phyloP scores from a whole-genome alignment of 37 sponge, comb jelly and placozoan species.

The Spongilla lacustris region DNA sequence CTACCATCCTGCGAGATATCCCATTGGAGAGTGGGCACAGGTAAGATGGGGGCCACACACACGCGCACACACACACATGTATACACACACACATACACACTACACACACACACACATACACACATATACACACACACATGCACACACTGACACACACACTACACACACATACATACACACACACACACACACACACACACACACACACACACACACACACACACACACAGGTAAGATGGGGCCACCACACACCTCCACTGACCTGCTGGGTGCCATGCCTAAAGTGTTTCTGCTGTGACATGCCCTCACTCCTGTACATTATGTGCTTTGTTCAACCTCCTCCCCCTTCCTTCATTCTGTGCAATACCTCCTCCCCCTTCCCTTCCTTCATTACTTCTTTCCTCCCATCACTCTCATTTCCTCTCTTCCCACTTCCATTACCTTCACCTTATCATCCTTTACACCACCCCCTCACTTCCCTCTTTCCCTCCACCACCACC shows the following conservation, averaged over 20 bases:
- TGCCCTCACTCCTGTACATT: not conserved
- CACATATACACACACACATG: too few relatives aligned
- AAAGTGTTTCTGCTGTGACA: too few relatives aligned
- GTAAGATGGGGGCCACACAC: slow-evolving; percentile 19
- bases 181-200: too few relatives aligned
- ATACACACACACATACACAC: too few relatives aligned
- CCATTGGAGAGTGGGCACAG: slow-evolving; percentile 90
- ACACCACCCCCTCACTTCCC: not conserved
- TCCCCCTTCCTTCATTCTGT: not conserved
- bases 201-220: too few relatives aligned
- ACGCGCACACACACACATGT: too few relatives aligned
- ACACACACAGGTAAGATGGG: too few relatives aligned
- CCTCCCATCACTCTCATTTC: not conserved
- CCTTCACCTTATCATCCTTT: not conserved
- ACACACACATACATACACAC: too few relatives aligned
- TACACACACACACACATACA: too few relatives aligned
- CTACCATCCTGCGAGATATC: slow-evolving; percentile 74
- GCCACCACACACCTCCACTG: too few relatives aligned
- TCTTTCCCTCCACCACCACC: not conserved
- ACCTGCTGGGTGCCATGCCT: too few relatives aligned
- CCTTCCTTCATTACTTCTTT: not conserved
- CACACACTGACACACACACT: too few relatives aligned
- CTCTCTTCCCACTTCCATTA: not conserved
- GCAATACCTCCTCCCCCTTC: slow-evolving; percentile 8
- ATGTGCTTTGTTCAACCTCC: not conserved